phyloP scores from a whole-genome alignment of 1,140 invertebrate species.

The Caligus rogercresseyi region DNA sequence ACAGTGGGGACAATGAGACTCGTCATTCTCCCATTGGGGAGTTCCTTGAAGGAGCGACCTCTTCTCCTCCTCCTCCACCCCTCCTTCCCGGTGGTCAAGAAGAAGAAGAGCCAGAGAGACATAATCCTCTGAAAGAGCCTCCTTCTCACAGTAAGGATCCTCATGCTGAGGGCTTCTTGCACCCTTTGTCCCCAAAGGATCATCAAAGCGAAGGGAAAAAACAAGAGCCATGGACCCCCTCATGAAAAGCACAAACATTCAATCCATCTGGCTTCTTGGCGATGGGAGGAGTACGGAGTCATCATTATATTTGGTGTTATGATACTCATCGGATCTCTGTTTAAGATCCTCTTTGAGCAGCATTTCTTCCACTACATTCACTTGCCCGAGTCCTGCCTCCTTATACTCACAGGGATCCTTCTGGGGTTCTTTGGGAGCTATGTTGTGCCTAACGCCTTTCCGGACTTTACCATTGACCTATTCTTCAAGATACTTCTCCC shows the following conservation, averaged over 20 bases:
- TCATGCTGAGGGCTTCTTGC: not conserved
- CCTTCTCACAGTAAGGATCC: not conserved
- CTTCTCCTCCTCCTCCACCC: too few species aligned
- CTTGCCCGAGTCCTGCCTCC: slow-evolving; percentile 88
- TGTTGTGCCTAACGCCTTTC: slow-evolving; percentile 21
- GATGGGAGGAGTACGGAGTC: not conserved
- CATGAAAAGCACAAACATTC: slow-evolving; percentile 2
- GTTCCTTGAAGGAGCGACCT: too few species aligned
- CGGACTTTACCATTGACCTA: slow-evolving; percentile 26
- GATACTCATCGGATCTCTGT: not conserved
- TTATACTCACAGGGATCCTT: slow-evolving; percentile 82
- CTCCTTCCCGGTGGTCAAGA: too few species aligned
- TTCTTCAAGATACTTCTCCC: slow-evolving; percentile 31
- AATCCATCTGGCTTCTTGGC: not conserved
- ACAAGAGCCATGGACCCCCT: too few species aligned
- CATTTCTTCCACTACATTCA: not conserved
- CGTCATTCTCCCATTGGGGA: too few species aligned
- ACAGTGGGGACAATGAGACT: too few species aligned
- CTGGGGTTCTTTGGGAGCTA: slow-evolving; percentile 47
- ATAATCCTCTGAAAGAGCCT: not conserved
- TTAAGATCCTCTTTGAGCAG: not conserved
- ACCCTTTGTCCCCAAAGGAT: not conserved
- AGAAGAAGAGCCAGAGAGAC: not conserved
- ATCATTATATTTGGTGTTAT: not conserved
- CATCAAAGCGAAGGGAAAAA: too few species aligned